A percentile compares a stretch with the other conserved stretches of the same genome.
Evolutionary conservation across 2,113 vertebrate species (phyloP).

Genomic region (Psephotus haematonotus): DNA sequence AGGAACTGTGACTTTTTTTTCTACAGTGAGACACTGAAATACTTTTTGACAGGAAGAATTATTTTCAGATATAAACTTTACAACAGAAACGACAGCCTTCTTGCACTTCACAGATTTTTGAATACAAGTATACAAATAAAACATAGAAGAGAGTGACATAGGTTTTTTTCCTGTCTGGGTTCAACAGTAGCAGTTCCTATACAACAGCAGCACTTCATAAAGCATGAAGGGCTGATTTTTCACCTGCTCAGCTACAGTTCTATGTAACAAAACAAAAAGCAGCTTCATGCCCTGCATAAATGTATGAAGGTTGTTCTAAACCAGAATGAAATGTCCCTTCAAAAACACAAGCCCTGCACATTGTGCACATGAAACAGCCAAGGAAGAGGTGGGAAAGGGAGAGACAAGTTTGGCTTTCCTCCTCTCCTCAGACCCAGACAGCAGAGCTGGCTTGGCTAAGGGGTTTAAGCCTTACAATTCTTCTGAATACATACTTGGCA

Average conservation of each 20-base stretch:
- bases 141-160: rapidly evolving
- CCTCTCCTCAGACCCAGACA: not conserved
- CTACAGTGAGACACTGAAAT: not conserved
- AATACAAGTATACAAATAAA: not conserved
- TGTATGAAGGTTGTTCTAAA: not conserved
- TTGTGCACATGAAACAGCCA: not conserved
- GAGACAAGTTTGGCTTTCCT: not conserved
- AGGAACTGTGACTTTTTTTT: not conserved
- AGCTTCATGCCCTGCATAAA: not conserved
- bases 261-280: not conserved
- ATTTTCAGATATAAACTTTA: not conserved
- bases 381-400: not conserved
- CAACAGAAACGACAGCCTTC: not conserved
- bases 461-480: not conserved
- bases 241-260: not conserved
- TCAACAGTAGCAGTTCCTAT: not conserved
- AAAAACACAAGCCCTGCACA: not conserved
- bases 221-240: not conserved
- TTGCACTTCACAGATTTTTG: not conserved
- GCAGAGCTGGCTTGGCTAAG: not conserved
- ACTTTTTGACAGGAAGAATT: not conserved
- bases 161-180: not conserved
- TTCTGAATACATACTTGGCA: not conserved
- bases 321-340: not conserved
- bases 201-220: not conserved